A percentile compares a stretch with the other conserved stretches of the same genome.
phyloP scores from a whole-genome alignment of 2,113 vertebrate species.

The Channa maculata region DNA sequence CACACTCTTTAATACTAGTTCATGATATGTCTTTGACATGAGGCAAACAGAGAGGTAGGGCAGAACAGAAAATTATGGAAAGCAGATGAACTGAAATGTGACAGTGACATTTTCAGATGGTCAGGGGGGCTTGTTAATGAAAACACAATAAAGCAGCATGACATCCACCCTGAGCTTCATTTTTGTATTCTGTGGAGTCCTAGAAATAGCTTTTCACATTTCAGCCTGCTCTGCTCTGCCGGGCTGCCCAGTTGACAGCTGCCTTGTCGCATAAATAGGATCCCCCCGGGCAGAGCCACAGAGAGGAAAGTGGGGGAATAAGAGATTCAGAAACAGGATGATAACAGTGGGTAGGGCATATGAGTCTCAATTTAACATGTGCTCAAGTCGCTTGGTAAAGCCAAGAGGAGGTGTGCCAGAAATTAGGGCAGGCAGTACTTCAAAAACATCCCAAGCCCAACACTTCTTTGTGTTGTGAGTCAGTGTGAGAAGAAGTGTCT shows the following conservation, averaged over 20 bases:
- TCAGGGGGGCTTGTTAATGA: constrained; percentile 14
- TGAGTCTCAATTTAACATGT: constrained; percentile 46
- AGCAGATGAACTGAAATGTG: background rate
- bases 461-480: constrained; percentile 44
- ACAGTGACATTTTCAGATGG: constrained; percentile 9
- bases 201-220: constrained; percentile 64
- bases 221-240: constrained; percentile 44
- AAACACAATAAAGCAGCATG: constrained; percentile 44
- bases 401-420: constrained; percentile 24
- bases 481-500: constrained; percentile 14
- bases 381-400: constrained; percentile 23
- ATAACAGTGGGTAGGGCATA: constrained; percentile 39
- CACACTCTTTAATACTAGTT: background rate
- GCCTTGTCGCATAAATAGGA: constrained; percentile 41
- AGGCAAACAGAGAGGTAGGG: background rate
- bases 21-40: constrained; percentile 4
- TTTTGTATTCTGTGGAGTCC: constrained; percentile 59
- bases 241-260: constrained; percentile 66
- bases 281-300: constrained; percentile 37
- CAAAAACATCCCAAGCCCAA: constrained; percentile 21
- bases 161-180: constrained; percentile 40
- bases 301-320: background rate
- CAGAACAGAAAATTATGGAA: background rate
- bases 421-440: constrained; percentile 48
- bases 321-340: constrained; percentile 20